phyloP scores from a whole-genome alignment of 2,888 invertebrate genomes.

The Tolmerus cingulatus region DNA sequence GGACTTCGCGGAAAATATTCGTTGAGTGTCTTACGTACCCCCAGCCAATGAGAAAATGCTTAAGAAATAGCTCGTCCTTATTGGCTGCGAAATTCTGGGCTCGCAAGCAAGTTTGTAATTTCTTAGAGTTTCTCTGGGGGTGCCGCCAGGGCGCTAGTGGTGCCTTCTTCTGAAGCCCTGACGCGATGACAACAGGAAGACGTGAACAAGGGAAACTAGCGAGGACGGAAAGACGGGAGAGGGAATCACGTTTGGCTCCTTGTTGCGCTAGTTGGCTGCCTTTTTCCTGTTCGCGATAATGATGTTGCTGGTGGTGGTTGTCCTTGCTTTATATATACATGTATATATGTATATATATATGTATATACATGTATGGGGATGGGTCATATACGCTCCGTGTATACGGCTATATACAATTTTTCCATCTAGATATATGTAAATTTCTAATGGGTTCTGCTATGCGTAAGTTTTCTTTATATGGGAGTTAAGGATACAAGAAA shows the following conservation, averaged over 20 bases:
- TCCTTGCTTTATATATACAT: not conserved
- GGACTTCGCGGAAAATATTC: conserved; percentile 41
- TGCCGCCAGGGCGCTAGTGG: not conserved
- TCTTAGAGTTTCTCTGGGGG: conserved; percentile 4
- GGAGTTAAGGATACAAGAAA: not conserved
- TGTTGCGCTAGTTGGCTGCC: not conserved
- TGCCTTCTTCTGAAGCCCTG: conserved; percentile 18
- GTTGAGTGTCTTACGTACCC: conserved; percentile 23
- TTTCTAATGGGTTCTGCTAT: not conserved
- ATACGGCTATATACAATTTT: not conserved
- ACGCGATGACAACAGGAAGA: not conserved
- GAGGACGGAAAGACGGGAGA: not conserved
- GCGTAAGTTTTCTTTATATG: not conserved
- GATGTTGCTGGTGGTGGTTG: conserved; percentile 3
- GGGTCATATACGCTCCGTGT: not conserved
- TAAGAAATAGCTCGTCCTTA: conserved; percentile 47
- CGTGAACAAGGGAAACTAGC: not conserved
- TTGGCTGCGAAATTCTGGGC: conserved; percentile 45
- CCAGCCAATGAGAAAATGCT: conserved; percentile 47
- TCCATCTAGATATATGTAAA: not conserved
- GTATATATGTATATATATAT: not conserved
- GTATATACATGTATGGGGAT: not conserved
- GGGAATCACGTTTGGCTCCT: not conserved
- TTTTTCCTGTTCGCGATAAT: not conserved
- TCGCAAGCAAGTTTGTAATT: conserved; percentile 39